phyloP scores from a whole-genome alignment of 2,888 invertebrate genomes.

The Aethes cnicana region DNA sequence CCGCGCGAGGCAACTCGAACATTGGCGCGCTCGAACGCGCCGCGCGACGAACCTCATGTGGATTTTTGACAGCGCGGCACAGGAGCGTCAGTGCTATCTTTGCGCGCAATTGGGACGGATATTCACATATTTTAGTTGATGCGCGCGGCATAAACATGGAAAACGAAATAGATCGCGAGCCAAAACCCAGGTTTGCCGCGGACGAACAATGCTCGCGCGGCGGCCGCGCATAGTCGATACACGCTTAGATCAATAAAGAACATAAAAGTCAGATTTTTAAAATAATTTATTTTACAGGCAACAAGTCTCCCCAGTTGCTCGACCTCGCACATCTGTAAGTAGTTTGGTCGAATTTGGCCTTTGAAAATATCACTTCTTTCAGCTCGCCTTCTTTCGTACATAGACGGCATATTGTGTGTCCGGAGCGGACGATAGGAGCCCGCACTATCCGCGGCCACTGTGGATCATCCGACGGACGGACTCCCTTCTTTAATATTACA shows the following conservation, averaged over 20 bases:
- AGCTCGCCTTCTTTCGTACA: constrained; percentile 89
- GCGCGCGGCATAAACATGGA: too few species aligned
- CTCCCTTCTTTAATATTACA: constrained; percentile 90
- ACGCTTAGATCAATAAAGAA: not conserved
- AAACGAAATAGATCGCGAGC: too few species aligned
- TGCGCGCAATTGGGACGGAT: too few species aligned
- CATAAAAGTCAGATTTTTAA: not conserved
- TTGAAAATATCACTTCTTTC: constrained; percentile 89
- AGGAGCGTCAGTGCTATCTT: too few species aligned
- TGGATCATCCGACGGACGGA: constrained; percentile 68
- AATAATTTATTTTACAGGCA: constrained; percentile 83
- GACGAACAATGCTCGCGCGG: too few species aligned
- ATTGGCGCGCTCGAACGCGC: too few species aligned
- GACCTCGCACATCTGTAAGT: constrained; percentile 88
- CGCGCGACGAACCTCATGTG: too few species aligned
- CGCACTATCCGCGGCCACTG: constrained; percentile 92
- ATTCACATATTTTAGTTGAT: too few species aligned
- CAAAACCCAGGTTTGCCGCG: too few species aligned
- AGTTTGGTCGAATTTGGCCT: constrained; percentile 88
- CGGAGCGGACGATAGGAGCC: constrained; percentile 85
- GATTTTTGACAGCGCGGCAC: too few species aligned
- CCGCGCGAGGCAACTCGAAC: too few species aligned
- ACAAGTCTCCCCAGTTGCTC: constrained; percentile 90
- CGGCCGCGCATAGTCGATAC: not conserved
- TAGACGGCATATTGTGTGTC: constrained; percentile 89